These are phyloP conservation scores for Zygothrica quintamaculata DNA, from an alignment of 2,888 invertebrate species.

Conservation along the genomic window DNA sequence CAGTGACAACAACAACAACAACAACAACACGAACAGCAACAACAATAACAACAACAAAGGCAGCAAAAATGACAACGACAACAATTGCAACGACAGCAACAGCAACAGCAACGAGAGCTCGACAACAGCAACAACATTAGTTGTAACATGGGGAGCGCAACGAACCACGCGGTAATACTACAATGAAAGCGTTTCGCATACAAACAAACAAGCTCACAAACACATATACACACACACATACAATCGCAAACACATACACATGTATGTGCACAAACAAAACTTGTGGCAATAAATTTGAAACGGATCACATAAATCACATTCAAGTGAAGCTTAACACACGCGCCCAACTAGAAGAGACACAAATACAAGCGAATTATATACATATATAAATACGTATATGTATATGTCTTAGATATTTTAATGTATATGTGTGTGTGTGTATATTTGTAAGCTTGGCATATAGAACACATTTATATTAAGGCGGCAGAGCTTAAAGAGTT, in stretches of 20 bases:
- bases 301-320: conserved; percentile 84
- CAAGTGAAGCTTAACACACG: conserved; percentile 82
- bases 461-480: conserved; percentile 47
- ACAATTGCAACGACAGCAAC: conserved; percentile 51
- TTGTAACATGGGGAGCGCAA: conserved; percentile 44
- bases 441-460: conserved; percentile 35
- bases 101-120: conserved; percentile 15
- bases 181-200: conserved; percentile 58
- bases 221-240: not conserved
- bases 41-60: conserved; percentile 17
- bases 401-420: not conserved
- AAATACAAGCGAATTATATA: conserved; percentile 42
- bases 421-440: not conserved
- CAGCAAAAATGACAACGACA: conserved; percentile 39
- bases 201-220: conserved; percentile 23
- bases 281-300: conserved; percentile 82
- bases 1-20: conserved; percentile 51
- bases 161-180: conserved; percentile 70
- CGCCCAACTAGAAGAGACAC: conserved; percentile 72
- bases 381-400: conserved; percentile 25
- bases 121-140: conserved; percentile 39
- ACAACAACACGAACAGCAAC: conserved; percentile 30
- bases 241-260: not conserved
- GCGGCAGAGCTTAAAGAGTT: conserved; percentile 18
- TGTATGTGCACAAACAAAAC: conserved; percentile 65